Evolutionary conservation across 1,140 invertebrate genomes (phyloP).

Genomic region (Drosophila busckii): DNA sequence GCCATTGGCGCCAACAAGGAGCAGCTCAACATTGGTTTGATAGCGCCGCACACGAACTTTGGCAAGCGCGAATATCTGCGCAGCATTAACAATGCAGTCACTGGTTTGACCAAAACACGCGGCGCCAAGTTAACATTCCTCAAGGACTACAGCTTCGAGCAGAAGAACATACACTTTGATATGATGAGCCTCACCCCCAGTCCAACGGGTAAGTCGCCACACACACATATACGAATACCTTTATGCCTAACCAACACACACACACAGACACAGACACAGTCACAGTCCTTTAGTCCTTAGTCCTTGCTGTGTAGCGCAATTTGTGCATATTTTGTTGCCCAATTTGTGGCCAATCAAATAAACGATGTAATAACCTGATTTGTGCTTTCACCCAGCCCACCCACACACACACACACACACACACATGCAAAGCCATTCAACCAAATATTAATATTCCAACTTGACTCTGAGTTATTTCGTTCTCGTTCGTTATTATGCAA

Average conservation of each 20-base stretch:
- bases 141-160: conserved; percentile 83
- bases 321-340: not conserved
- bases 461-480: too few species aligned
- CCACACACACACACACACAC: not conserved
- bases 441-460: too few species aligned
- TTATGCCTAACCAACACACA: not conserved
- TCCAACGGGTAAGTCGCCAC: conserved; percentile 84
- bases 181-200: conserved; percentile 87
- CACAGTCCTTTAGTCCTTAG: not conserved
- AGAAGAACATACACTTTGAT: conserved; percentile 82
- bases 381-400: too few species aligned
- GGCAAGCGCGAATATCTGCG: conserved; percentile 83
- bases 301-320: not conserved
- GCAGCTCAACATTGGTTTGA: conserved; percentile 80
- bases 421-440: not conserved
- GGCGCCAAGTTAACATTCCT: conserved; percentile 82
- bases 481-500: too few species aligned
- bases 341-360: not conserved
- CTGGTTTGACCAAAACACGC: conserved; percentile 81
- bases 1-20: conserved; percentile 64
- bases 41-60: conserved; percentile 82
- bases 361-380: too few species aligned
- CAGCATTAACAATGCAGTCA: conserved; percentile 84
- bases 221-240: not conserved
- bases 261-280: not conserved